Percentiles rank a stretch among this genome's conserved stretches.
Evolutionary conservation across 2,113 vertebrate species (phyloP).

Genomic region (Gymnorhina tibicen): DNA sequence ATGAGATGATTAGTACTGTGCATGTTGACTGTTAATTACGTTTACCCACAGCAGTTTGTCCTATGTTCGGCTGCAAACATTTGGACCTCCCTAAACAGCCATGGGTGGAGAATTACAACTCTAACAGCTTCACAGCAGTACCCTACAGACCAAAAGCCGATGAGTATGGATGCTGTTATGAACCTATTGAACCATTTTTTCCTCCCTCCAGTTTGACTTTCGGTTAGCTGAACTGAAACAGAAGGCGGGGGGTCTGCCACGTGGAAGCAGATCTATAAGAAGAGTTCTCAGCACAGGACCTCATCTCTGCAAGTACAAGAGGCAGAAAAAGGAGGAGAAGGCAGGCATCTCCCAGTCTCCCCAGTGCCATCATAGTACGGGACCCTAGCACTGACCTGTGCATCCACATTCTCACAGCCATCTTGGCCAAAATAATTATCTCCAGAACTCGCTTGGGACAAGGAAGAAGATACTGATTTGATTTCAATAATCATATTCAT

Average conservation of each 20-base stretch:
- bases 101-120: not conserved
- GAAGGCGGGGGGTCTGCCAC: not conserved
- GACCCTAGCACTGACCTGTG: rapidly evolving
- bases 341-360: not conserved
- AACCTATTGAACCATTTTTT: not conserved
- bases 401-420: too few species aligned
- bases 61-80: not conserved
- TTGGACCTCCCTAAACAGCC: not conserved
- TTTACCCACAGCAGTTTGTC: not conserved
- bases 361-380: not conserved
- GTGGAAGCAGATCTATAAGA: not conserved
- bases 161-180: not conserved
- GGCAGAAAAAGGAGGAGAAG: not conserved
- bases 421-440: not conserved
- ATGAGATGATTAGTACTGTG: not conserved
- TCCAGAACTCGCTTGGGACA: not conserved
- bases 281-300: not conserved
- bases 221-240: not conserved
- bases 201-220: not conserved
- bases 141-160: not conserved
- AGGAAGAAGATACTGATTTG: not conserved
- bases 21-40: not conserved
- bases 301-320: not conserved
- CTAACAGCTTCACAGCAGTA: not conserved
- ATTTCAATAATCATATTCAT: not conserved